phyloP scores from a whole-genome alignment of 2,888 invertebrate species.

The Philhelius pedissequus region DNA sequence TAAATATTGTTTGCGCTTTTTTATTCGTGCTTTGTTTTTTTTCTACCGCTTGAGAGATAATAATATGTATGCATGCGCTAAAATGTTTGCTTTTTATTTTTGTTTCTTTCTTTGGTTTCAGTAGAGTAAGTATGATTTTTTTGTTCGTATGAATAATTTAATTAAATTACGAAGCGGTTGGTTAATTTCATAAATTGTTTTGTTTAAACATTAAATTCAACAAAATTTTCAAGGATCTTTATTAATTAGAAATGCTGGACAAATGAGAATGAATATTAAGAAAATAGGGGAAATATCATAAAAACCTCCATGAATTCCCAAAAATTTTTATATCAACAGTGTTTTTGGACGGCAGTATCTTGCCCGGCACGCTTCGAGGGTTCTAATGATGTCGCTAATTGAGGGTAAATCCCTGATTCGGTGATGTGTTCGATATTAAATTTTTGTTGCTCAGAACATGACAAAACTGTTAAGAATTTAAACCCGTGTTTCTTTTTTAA shows the following conservation, averaged over 20 bases:
- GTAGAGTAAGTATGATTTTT: constrained; percentile 31
- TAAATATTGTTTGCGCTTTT: not conserved
- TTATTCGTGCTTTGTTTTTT: not conserved
- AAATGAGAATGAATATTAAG: not conserved
- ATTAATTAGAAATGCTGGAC: not conserved
- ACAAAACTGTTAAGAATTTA: too few species aligned
- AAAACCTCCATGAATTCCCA: too few species aligned
- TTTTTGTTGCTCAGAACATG: too few species aligned
- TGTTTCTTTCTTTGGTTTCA: constrained; percentile 31
- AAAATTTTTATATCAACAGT: too few species aligned
- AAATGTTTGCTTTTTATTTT: not conserved
- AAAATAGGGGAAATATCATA: not conserved
- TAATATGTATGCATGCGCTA: constrained; percentile 46
- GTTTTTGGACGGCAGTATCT: too few species aligned
- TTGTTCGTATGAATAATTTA: constrained; percentile 5
- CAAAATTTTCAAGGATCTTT: not conserved
- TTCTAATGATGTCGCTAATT: too few species aligned
- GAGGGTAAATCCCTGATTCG: too few species aligned
- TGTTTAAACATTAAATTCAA: not conserved
- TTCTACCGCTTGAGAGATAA: constrained; percentile 26
- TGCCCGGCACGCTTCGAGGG: too few species aligned
- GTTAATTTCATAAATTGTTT: constrained; percentile 1
- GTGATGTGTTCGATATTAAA: too few species aligned
- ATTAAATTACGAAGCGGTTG: constrained; percentile 28
- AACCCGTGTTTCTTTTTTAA: too few species aligned